Percentiles rank a stretch among this genome's conserved stretches.
Conservation (phyloP, 2,113 vertebrate species). For the Gymnobelideus leadbeateri region DNA sequence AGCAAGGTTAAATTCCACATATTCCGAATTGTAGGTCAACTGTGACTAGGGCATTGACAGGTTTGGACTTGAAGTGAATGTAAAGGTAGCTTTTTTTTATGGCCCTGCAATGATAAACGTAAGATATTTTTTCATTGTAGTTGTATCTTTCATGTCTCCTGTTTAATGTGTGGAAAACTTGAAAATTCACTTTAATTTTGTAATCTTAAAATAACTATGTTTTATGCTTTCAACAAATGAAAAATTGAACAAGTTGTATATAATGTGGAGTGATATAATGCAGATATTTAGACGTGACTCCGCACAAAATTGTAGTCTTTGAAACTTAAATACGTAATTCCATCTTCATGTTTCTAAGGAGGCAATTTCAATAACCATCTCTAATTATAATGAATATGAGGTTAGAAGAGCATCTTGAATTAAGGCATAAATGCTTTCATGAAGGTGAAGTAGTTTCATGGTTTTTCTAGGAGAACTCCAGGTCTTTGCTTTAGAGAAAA, state of each 20-base stretch:
- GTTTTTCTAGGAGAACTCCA: neutral
- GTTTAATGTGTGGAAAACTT: neutral
- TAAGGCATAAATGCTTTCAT: neutral
- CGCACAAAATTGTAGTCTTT: neutral
- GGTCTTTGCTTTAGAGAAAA: neutral
- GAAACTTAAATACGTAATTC: neutral
- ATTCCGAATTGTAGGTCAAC: neutral
- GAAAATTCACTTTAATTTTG: neutral
- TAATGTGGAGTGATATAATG: neutral
- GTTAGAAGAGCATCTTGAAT: neutral
- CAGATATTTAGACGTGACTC: neutral
- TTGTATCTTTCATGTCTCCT: neutral
- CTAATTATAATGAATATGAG: neutral
- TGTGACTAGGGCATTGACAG: neutral
- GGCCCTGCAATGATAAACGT: neutral
- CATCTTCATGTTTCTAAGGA: neutral
- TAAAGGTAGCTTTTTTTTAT: conserved; percentile 1
- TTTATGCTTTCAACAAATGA: neutral
- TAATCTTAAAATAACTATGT: neutral
- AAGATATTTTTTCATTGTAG: neutral
- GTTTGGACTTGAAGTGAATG: neutral
- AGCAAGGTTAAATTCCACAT: neutral
- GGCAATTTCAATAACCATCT: neutral
- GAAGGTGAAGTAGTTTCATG: neutral
- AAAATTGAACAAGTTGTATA: neutral